Evolutionary conservation across 2,113 vertebrate genomes (phyloP).

Genomic region (Typhlomys cinereus): DNA sequence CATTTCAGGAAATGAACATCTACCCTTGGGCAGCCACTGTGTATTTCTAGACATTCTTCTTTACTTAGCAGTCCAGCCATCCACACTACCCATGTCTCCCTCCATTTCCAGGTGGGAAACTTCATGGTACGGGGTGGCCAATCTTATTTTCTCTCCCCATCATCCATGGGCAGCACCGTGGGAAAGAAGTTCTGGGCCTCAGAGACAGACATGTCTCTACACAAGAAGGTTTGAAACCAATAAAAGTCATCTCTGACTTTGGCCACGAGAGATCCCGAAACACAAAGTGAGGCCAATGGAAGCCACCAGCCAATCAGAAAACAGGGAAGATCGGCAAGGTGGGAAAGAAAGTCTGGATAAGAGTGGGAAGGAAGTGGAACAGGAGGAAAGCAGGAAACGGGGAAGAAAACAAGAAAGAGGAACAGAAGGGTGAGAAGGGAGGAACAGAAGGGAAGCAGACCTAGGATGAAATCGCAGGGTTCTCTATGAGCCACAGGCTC

Average conservation of each 20-base stretch:
- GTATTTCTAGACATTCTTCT: constrained; percentile 4
- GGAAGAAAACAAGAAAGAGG: no score
- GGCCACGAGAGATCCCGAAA: background rate
- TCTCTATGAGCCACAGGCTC: background rate
- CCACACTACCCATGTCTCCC: background rate
- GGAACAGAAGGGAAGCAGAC: background rate
- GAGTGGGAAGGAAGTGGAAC: no score
- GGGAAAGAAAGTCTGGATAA: background rate
- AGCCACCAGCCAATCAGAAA: background rate
- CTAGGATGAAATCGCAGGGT: background rate
- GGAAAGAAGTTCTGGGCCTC: background rate
- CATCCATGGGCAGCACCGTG: background rate
- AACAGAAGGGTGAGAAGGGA: background rate
- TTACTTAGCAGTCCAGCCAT: background rate
- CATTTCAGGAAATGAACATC: background rate
- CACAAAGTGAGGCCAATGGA: background rate
- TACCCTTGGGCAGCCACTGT: background rate
- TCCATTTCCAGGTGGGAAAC: background rate
- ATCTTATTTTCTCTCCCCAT: background rate
- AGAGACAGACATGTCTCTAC: background rate
- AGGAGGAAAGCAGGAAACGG: background rate
- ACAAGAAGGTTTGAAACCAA: background rate
- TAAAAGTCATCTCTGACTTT: background rate
- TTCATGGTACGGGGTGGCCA: background rate
- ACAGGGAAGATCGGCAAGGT: background rate